These are phyloP conservation scores for Spilogale gracilis DNA, from an alignment of 2,113 vertebrate genomes.

Conservation along the genomic window DNA sequence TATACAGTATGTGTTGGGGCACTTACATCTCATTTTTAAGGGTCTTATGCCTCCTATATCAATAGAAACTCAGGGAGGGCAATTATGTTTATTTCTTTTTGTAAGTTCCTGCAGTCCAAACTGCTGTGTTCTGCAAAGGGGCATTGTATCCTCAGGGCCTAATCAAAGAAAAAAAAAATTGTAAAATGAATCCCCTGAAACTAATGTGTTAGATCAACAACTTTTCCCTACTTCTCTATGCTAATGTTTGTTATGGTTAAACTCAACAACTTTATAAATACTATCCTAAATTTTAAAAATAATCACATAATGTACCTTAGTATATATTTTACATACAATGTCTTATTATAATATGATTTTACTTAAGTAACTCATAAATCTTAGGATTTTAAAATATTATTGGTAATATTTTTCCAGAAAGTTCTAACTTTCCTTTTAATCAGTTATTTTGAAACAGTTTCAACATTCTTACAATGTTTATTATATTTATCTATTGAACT, in stretches of 20 bases:
- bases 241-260: background rate
- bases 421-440: background rate
- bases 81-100: slow-evolving; percentile 33
- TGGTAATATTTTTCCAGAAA: slow-evolving; percentile 18
- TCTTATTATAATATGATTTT: slow-evolving; percentile 33
- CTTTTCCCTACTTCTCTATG: background rate
- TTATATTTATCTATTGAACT: background rate
- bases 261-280: background rate
- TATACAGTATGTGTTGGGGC: background rate
- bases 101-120: background rate
- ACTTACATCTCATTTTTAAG: slow-evolving; percentile 47
- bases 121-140: background rate
- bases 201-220: slow-evolving; percentile 15
- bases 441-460: slow-evolving; percentile 30
- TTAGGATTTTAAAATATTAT: slow-evolving; percentile 44
- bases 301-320: background rate
- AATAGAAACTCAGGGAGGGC: background rate
- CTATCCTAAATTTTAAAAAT: background rate
- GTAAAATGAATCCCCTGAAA: slow-evolving; percentile 42
- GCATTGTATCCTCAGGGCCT: background rate
- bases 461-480: background rate
- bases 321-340: background rate
- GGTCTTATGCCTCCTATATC: background rate
- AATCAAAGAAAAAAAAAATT: slow-evolving; percentile 8
- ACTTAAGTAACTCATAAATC: slow-evolving; percentile 49